phyloP scores from a whole-genome alignment of 2,113 vertebrate species.

The Beaufortia kweichowensis region DNA sequence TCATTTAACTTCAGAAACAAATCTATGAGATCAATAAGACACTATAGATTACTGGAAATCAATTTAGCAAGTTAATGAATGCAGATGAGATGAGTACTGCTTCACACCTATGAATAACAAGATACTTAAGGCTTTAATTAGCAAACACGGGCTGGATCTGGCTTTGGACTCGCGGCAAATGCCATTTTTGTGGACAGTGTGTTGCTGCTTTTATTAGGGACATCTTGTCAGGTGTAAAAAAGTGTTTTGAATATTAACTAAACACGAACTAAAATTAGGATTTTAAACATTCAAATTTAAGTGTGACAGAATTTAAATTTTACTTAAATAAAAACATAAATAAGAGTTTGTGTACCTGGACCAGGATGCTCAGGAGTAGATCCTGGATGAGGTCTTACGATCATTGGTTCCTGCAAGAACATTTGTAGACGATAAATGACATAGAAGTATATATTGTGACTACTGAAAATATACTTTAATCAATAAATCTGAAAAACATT shows the following conservation, averaged over 20 bases:
- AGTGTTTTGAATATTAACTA: too few relatives aligned
- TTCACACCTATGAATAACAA: neutral
- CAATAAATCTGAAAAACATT: neutral
- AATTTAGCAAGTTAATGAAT: constrained; percentile 7
- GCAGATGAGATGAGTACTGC: constrained; percentile 14
- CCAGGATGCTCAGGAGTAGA: constrained; percentile 81
- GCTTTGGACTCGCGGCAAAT: neutral
- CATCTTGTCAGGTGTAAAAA: too few relatives aligned
- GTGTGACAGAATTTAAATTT: too few relatives aligned
- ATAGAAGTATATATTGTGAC: neutral
- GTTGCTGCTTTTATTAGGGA: neutral
- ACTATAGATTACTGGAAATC: constrained; percentile 19
- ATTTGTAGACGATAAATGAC: neutral
- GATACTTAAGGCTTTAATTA: neutral
- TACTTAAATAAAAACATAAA: neutral
- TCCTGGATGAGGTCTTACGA: constrained; percentile 75
- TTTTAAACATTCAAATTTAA: too few relatives aligned
- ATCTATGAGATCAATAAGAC: constrained; percentile 16
- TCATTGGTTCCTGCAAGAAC: constrained; percentile 80
- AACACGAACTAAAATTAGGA: too few relatives aligned
- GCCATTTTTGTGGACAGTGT: neutral
- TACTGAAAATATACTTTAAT: too few relatives aligned
- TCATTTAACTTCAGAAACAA: constrained; percentile 32
- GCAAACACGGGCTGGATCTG: neutral
- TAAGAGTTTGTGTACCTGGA: constrained; percentile 74